Percentiles rank a stretch among this genome's conserved stretches.
Conservation (phyloP, 2,113 vertebrate species). For the Ophiodon elongatus region DNA sequence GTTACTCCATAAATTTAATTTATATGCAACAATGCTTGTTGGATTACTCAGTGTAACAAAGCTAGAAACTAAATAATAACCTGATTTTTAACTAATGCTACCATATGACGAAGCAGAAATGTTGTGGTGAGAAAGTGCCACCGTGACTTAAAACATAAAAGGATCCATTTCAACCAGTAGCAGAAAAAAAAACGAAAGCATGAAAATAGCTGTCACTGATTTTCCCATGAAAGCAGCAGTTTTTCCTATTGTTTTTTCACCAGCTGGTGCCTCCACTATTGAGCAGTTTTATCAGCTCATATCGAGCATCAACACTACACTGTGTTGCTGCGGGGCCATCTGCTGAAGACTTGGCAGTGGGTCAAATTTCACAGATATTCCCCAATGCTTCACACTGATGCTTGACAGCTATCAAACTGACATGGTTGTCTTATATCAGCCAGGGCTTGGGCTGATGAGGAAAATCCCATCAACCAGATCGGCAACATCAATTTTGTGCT, state of each 20-base stretch:
- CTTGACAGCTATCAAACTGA: constrained; percentile 54
- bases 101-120: neutral
- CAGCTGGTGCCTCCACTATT: constrained; percentile 61
- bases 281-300: constrained; percentile 52
- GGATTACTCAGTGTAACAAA: neutral
- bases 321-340: constrained; percentile 62
- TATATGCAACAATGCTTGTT: too few species aligned
- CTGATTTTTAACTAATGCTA: neutral
- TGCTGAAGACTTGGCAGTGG: constrained; percentile 66
- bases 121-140: neutral
- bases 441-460: constrained; percentile 34
- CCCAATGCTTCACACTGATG: constrained; percentile 40
- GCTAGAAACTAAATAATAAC: neutral
- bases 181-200: neutral
- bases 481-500: constrained; percentile 11
- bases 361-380: constrained; percentile 62
- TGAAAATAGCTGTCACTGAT: neutral
- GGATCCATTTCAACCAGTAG: neutral
- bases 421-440: constrained; percentile 46
- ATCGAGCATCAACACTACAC: constrained; percentile 35
- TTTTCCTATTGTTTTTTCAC: constrained; percentile 43
- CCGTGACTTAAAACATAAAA: neutral
- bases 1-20: too few species aligned
- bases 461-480: constrained; percentile 17
- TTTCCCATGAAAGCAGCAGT: constrained; percentile 34